Conservation (phyloP, 2,797 vertebrate genomes). For the Pseudopleuronectes americanus region DNA sequence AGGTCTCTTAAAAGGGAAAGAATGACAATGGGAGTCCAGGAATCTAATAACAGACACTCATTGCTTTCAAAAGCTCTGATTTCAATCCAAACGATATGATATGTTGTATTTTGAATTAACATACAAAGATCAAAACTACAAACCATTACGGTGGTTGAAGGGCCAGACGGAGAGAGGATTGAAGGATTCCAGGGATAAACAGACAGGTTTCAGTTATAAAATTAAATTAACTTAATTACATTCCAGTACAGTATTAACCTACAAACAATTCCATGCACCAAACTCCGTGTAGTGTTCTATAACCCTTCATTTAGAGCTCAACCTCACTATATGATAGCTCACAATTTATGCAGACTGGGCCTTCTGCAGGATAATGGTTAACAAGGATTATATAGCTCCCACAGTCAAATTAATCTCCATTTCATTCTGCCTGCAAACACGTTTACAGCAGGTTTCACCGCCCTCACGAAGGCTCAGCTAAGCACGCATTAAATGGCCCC, state of each 20-base stretch:
- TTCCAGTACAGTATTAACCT: too few species aligned
- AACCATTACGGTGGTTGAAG: conserved; percentile 2
- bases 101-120: neutral
- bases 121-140: neutral
- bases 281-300: neutral
- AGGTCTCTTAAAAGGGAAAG: conserved; percentile 15
- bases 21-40: conserved; percentile 13
- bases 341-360: conserved; percentile 23
- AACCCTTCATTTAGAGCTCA: conserved; percentile 6
- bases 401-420: conserved; percentile 62
- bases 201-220: too few species aligned
- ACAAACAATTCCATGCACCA: too few species aligned
- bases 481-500: conserved; percentile 39
- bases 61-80: neutral
- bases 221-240: too few species aligned
- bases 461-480: conserved; percentile 23
- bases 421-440: conserved; percentile 55
- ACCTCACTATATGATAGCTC: conserved; percentile 2
- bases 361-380: conserved; percentile 38
- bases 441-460: conserved; percentile 57
- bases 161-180: neutral
- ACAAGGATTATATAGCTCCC: conserved; percentile 47
- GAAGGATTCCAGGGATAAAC: neutral
- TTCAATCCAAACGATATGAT: neutral
- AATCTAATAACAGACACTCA: neutral